phyloP scores from a whole-genome alignment of 2,888 invertebrate species.

The Diarsia dahlii region DNA sequence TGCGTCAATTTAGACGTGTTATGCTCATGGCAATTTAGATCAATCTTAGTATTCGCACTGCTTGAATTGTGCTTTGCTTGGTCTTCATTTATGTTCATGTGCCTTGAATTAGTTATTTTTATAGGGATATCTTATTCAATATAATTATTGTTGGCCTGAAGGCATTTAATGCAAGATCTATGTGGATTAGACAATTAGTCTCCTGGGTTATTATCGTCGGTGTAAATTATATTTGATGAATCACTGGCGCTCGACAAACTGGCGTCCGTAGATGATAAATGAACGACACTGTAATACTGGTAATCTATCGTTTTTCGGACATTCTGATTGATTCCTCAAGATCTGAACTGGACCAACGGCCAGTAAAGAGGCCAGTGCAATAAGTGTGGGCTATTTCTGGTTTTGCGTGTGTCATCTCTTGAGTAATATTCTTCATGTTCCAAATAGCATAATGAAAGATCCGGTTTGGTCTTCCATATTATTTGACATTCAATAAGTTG shows the following conservation, averaged over 20 bases:
- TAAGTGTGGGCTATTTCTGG: background rate
- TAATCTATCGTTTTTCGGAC: constrained; percentile 6
- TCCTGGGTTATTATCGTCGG: constrained; percentile 6
- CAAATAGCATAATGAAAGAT: background rate
- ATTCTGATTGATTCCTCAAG: background rate
- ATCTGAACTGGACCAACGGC: background rate
- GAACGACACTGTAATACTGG: no score
- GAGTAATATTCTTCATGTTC: background rate
- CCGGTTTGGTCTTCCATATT: background rate
- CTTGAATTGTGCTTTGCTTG: background rate
- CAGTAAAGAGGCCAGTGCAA: background rate
- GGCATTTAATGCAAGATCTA: background rate
- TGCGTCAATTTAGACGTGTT: background rate
- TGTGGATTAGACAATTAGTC: background rate
- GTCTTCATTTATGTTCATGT: constrained; percentile 4
- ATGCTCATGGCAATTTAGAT: constrained; percentile 9
- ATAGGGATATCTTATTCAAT: background rate
- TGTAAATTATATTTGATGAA: constrained; percentile 12
- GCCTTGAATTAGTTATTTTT: background rate
- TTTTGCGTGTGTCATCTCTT: background rate
- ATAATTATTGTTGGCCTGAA: background rate
- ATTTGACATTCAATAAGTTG: background rate
- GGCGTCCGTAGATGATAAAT: background rate
- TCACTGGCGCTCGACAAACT: background rate
- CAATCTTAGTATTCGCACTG: constrained; percentile 9